Conservation (phyloP, 2,888 invertebrate genomes). For the Apamea sordens region DNA sequence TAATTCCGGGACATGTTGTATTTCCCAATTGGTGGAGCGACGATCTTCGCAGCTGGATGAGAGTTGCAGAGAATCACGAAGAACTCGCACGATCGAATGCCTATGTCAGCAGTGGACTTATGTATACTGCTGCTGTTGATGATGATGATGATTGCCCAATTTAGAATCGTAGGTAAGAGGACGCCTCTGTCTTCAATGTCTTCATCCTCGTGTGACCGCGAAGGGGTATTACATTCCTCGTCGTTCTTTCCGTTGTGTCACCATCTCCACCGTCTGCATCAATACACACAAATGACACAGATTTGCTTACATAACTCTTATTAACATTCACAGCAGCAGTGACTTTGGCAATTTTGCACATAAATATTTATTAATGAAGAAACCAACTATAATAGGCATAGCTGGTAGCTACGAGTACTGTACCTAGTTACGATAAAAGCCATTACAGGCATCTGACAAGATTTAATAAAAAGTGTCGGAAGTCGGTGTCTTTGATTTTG, state of each 20-base stretch:
- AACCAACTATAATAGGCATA: not conserved
- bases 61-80: not conserved
- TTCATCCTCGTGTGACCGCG: not conserved
- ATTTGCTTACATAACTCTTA: constrained; percentile 14
- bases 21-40: not conserved
- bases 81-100: not conserved
- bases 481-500: no score
- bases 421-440: not conserved
- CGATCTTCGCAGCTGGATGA: not conserved
- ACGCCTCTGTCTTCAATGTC: not conserved
- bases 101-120: not conserved
- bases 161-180: not conserved
- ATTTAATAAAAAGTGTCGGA: not conserved
- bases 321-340: constrained; percentile 8
- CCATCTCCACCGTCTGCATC: no score
- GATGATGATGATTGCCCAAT: not conserved
- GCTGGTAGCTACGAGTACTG: not conserved
- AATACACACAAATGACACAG: not conserved
- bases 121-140: not conserved
- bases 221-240: not conserved
- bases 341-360: constrained; percentile 15
- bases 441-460: not conserved
- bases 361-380: constrained; percentile 17
- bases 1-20: not conserved
- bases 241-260: constrained; percentile 5